Conservation (phyloP, 2,888 invertebrate genomes). For the Lydus trimaculatus region DNA sequence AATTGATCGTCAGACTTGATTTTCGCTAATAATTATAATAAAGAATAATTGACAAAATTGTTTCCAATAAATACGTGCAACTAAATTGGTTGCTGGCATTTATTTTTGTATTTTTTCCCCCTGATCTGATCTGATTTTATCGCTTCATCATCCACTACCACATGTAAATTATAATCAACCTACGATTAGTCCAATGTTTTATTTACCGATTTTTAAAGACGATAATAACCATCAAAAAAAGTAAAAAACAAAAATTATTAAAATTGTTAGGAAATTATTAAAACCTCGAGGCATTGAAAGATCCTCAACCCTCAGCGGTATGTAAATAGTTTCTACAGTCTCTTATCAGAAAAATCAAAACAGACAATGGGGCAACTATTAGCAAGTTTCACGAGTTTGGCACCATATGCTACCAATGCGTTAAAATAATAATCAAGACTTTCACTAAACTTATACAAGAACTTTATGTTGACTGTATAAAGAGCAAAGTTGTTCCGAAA, state of each 20-base stretch:
- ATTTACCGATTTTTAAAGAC: neutral
- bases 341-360: neutral
- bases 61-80: constrained; percentile 34
- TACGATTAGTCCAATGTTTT: constrained; percentile 4
- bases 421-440: constrained; percentile 55
- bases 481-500: constrained; percentile 47
- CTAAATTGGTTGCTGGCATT: constrained; percentile 12
- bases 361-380: constrained; percentile 1
- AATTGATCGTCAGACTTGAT: constrained; percentile 6
- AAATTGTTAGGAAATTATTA: neutral
- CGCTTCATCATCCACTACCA: constrained; percentile 9
- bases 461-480: constrained; percentile 52
- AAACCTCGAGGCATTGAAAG: neutral
- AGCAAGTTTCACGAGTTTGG: constrained; percentile 37
- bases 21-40: constrained; percentile 32
- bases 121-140: constrained; percentile 10
- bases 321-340: neutral
- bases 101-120: neutral
- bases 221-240: neutral
- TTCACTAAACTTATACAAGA: constrained; percentile 34
- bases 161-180: constrained; percentile 14
- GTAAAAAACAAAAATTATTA: neutral
- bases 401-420: constrained; percentile 49
- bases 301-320: neutral
- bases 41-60: constrained; percentile 38